Percentiles rank a stretch among this genome's conserved stretches.
Conservation (phyloP, 2,113 vertebrate species). For the Phycodurus eques region DNA sequence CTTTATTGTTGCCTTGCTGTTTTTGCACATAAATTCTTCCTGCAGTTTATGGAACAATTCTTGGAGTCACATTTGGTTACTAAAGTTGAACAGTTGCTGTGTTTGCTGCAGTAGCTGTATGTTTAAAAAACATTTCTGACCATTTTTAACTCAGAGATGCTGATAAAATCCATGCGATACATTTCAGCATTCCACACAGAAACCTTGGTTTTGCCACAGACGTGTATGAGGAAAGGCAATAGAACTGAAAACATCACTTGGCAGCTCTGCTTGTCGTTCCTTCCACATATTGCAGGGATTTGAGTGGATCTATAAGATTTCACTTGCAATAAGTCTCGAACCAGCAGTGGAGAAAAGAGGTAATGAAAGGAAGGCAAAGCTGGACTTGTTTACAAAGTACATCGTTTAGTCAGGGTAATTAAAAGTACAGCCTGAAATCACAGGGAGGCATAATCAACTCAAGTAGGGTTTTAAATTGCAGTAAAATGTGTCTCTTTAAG, state of each 20-base stretch:
- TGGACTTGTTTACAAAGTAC: conserved; percentile 14
- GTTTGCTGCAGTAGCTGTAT: no score
- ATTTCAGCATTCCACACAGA: not conserved
- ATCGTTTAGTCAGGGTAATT: conserved; percentile 31
- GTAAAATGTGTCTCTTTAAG: conserved; percentile 39
- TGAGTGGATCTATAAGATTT: conserved; percentile 8
- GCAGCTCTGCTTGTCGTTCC: conserved; percentile 1
- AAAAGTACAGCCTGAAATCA: conserved; percentile 35
- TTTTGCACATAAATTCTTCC: not conserved
- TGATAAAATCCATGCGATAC: not conserved
- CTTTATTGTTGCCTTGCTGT: conserved; percentile 1
- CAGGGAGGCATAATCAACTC: conserved; percentile 18
- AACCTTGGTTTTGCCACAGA: not conserved
- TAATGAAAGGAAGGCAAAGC: not conserved
- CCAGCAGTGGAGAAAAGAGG: conserved; percentile 11
- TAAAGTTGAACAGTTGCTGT: not conserved
- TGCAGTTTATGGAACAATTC: not conserved
- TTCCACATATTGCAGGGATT: conserved; percentile 4
- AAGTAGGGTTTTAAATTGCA: conserved; percentile 41
- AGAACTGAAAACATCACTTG: conserved; percentile 11
- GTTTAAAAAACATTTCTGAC: not conserved
- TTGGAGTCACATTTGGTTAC: conserved; percentile 4
- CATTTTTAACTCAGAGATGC: not conserved
- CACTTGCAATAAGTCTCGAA: not conserved
- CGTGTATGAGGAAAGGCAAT: conserved; percentile 3